phyloP scores from a whole-genome alignment of 1,140 invertebrate genomes.

The Eubasilissa regina region DNA sequence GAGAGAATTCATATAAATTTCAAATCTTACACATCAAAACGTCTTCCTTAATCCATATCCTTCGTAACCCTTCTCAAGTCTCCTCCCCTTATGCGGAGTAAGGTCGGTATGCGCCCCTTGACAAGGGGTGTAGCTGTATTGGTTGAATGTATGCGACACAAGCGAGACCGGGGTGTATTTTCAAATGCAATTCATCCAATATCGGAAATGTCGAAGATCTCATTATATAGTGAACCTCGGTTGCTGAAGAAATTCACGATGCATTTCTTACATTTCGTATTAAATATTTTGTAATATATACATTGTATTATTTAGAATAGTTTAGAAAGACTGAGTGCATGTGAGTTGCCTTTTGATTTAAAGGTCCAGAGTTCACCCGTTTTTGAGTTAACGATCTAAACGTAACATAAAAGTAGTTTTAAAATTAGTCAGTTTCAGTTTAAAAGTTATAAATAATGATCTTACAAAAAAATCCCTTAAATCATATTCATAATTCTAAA shows the following conservation, averaged over 20 bases:
- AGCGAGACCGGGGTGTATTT: constrained; percentile 13
- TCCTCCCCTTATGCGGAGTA: not conserved
- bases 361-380: too few species aligned
- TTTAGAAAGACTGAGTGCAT: too few species aligned
- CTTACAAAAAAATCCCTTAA: too few species aligned
- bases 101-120: constrained; percentile 5
- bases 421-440: too few species aligned
- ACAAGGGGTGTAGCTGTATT: not conserved
- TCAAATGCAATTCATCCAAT: constrained; percentile 28
- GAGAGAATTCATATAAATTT: constrained; percentile 29
- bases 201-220: not conserved
- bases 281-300: too few species aligned
- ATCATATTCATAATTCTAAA: too few species aligned
- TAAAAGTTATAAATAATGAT: too few species aligned
- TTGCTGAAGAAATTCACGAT: not conserved
- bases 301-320: too few species aligned
- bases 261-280: too few species aligned
- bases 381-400: too few species aligned
- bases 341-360: too few species aligned
- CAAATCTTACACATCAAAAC: constrained; percentile 39
- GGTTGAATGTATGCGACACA: constrained; percentile 18
- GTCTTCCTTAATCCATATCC: constrained; percentile 32
- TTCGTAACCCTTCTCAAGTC: constrained; percentile 33
- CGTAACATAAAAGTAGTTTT: too few species aligned
- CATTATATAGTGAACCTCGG: not conserved